Conservation (phyloP, 2,888 invertebrate genomes). For the Drosophila eohydei region DNA sequence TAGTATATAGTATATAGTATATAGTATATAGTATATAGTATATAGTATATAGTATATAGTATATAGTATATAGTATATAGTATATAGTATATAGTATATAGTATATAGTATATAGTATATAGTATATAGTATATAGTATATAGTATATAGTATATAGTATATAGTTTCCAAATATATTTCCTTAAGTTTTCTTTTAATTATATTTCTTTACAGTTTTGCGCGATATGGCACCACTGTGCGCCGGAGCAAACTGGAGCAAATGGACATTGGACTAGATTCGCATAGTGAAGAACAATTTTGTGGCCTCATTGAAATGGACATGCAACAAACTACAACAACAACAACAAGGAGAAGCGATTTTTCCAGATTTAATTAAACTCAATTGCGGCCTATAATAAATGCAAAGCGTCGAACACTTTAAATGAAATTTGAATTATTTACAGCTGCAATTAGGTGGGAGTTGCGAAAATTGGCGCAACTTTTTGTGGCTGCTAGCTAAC, state of each 20-base stretch:
- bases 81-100: too few relatives aligned
- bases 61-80: too few relatives aligned
- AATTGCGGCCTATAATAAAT: constrained; percentile 14
- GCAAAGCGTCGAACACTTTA: not conserved
- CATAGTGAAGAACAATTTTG: constrained; percentile 3
- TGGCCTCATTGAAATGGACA: not conserved
- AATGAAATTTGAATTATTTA: constrained; percentile 22
- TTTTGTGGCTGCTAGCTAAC: constrained; percentile 17
- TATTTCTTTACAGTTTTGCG: not conserved
- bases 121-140: too few relatives aligned
- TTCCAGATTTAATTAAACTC: constrained; percentile 3
- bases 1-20: too few relatives aligned
- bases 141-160: too few relatives aligned
- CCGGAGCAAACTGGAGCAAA: not conserved
- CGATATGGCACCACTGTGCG: not conserved
- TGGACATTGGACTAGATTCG: constrained; percentile 3
- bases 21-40: too few relatives aligned
- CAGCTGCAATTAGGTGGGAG: constrained; percentile 24
- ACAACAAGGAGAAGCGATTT: not conserved
- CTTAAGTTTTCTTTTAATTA: too few relatives aligned
- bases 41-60: too few relatives aligned
- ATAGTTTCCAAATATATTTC: too few relatives aligned
- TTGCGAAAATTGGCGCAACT: constrained; percentile 16
- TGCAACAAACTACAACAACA: not conserved
- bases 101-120: too few relatives aligned